A percentile compares a stretch with the other conserved stretches of the same genome.
Conservation (phyloP, 2,888 invertebrate genomes). For the Copidosoma aretas region DNA sequence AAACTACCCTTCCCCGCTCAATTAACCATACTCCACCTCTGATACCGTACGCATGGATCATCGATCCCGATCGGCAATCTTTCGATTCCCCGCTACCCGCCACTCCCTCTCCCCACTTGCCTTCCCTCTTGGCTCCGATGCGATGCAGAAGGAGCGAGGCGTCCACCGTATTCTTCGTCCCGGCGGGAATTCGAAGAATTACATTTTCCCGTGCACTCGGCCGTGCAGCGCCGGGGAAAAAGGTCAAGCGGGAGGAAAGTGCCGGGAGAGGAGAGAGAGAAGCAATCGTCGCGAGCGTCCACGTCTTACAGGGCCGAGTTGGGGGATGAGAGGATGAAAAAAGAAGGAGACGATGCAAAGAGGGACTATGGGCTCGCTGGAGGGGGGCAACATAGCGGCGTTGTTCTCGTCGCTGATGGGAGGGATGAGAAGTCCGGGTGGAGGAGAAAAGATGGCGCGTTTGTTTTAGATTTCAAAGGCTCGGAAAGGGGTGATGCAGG, state of each 20-base stretch:
- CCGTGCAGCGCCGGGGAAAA: not conserved
- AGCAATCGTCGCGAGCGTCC: conserved; percentile 24
- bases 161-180: too few species aligned
- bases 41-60: conserved; percentile 22
- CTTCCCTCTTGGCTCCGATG: not conserved
- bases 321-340: not conserved
- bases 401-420: not conserved
- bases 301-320: conserved; percentile 10
- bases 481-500: not conserved
- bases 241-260: conserved; percentile 17
- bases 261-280: conserved; percentile 10
- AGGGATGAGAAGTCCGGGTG: not conserved
- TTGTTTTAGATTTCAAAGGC: conserved; percentile 21
- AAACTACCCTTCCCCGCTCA: not conserved
- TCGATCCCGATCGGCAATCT: conserved; percentile 18
- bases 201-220: conserved; percentile 20
- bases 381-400: conserved; percentile 19
- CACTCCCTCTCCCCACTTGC: not conserved
- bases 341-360: conserved; percentile 3
- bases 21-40: conserved; percentile 10
- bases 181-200: conserved; percentile 28
- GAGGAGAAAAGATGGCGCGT: conserved; percentile 15
- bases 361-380: not conserved
- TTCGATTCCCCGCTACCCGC: conserved; percentile 30
- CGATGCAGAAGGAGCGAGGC: conserved; percentile 10